Evolutionary conservation across 2,888 invertebrate genomes (phyloP).

Genomic region (Omphaloscelis lunosa): DNA sequence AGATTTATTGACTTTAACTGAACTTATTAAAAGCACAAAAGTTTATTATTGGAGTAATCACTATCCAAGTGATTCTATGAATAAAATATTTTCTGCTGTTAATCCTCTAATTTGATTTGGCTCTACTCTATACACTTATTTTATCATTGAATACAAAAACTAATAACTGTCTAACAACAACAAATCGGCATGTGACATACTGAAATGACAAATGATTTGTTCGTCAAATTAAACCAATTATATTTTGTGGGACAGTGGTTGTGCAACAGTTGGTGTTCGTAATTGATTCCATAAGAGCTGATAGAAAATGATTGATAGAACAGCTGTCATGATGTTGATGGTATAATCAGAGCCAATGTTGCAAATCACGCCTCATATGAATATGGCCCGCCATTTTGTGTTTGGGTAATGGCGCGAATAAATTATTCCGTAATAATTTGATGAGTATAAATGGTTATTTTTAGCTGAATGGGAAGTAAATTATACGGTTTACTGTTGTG

Average conservation of each 20-base stretch:
- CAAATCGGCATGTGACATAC: slow-evolving; percentile 45
- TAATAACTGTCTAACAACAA: slow-evolving; percentile 27
- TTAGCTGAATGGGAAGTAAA: slow-evolving; percentile 43
- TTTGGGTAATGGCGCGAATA: slow-evolving; percentile 61
- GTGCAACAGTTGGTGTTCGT: slow-evolving; percentile 62
- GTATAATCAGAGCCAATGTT: slow-evolving; percentile 66
- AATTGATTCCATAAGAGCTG: slow-evolving; percentile 68
- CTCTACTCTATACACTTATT: neutral
- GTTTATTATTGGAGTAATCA: slow-evolving; percentile 4
- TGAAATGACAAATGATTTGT: slow-evolving; percentile 52
- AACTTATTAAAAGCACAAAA: slow-evolving; percentile 22
- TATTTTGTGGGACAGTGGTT: slow-evolving; percentile 63
- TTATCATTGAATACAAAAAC: neutral
- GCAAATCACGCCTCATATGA: slow-evolving; percentile 64
- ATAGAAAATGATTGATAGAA: slow-evolving; percentile 68
- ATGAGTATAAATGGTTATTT: slow-evolving; percentile 57
- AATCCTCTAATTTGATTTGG: neutral
- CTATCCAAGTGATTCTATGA: neutral
- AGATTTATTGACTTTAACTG: slow-evolving; percentile 8
- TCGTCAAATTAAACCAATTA: slow-evolving; percentile 66
- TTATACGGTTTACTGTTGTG: slow-evolving; percentile 21
- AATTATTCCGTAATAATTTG: slow-evolving; percentile 61
- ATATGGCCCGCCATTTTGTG: slow-evolving; percentile 61
- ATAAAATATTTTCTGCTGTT: neutral
- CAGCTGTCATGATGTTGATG: slow-evolving; percentile 67